These are phyloP conservation scores for Tetrax tetrax DNA, from an alignment of 2,113 vertebrate genomes.

Conservation along the genomic window DNA sequence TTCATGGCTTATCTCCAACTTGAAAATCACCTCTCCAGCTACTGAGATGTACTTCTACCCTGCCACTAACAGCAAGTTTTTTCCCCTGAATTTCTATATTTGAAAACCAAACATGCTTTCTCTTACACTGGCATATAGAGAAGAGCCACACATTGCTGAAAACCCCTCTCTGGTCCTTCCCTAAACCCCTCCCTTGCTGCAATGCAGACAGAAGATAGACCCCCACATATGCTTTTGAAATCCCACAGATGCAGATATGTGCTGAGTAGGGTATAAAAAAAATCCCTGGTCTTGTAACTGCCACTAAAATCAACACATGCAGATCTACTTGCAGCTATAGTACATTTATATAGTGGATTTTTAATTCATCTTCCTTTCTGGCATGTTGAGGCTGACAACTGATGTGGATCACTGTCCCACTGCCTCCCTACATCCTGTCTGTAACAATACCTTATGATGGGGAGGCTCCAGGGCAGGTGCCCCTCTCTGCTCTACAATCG, in stretches of 20 bases:
- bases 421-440: neutral
- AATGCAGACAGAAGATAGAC: neutral
- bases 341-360: neutral
- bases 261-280: neutral
- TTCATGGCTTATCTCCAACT: neutral
- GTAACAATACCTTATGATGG: rapidly evolving
- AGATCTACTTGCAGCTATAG: neutral
- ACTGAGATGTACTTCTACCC: neutral
- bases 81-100: neutral
- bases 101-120: neutral
- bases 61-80: neutral
- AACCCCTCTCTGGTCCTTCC: neutral
- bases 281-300: neutral
- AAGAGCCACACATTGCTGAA: neutral
- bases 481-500: neutral
- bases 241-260: neutral
- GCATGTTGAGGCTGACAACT: neutral
- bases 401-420: neutral
- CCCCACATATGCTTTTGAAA: neutral
- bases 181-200: neutral
- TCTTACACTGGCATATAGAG: neutral
- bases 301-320: neutral
- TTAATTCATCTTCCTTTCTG: neutral
- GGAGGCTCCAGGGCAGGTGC: neutral
- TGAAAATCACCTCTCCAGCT: neutral